Conservation (phyloP, 37 sponge, comb jelly and placozoan species). For the Corticium candelabrum region DNA sequence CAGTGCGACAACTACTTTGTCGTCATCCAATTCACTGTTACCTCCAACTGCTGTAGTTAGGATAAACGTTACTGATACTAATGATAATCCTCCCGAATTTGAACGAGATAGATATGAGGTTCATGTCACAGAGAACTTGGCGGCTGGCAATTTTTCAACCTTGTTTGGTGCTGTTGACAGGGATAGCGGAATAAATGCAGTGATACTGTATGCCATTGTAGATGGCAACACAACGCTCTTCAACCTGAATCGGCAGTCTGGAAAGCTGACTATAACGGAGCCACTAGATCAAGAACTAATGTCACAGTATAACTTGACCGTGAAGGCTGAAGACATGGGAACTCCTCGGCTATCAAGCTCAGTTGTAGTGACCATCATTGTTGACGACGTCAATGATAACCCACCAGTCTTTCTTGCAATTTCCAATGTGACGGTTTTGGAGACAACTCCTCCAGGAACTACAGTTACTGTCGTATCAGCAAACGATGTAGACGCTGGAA, state of each 20-base stretch:
- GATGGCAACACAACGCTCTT: background rate
- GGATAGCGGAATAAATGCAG: background rate
- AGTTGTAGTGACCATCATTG: background rate
- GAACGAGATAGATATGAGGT: background rate
- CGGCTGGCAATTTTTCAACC: background rate
- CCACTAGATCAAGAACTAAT: background rate
- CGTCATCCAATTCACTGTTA: background rate
- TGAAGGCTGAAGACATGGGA: background rate
- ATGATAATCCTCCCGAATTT: constrained; percentile 62
- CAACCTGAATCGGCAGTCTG: background rate
- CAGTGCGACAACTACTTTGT: background rate
- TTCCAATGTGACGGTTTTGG: constrained; percentile 13
- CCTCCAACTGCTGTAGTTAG: constrained; percentile 7
- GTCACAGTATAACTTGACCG: background rate
- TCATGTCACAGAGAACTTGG: background rate
- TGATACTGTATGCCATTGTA: background rate
- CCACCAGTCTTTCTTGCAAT: constrained; percentile 13
- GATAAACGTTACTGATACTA: constrained; percentile 43
- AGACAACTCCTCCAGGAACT: constrained; percentile 13
- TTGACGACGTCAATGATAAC: constrained; percentile 11
- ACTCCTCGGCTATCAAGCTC: background rate
- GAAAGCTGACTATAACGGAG: background rate
- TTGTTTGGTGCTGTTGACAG: background rate
- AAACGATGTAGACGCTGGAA: constrained; percentile 28
- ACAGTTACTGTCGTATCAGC: constrained; percentile 28